Percentiles rank a stretch among this genome's conserved stretches.
Conservation (phyloP, 1,140 invertebrate genomes). For the Colletes latitarsis region DNA sequence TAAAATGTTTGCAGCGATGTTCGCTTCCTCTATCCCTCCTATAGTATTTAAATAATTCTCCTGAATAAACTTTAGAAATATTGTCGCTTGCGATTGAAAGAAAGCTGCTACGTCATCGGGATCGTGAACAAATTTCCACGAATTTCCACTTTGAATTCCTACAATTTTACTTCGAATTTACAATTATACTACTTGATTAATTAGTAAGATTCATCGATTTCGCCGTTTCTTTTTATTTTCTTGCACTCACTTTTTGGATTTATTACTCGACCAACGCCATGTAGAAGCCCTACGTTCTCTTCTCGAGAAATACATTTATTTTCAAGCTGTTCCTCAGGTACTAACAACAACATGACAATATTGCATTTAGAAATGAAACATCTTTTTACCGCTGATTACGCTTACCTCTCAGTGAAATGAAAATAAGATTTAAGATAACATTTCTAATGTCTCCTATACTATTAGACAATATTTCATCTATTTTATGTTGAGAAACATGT, state of each 20-base stretch:
- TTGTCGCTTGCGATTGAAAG: slow-evolving; percentile 84
- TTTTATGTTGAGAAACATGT: slow-evolving; percentile 80
- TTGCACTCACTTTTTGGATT: slow-evolving; percentile 86
- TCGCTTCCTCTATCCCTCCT: slow-evolving; percentile 82
- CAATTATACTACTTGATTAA: slow-evolving; percentile 12
- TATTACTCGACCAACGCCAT: slow-evolving; percentile 88
- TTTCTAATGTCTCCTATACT: slow-evolving; percentile 87
- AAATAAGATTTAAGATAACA: slow-evolving; percentile 87
- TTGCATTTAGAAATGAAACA: slow-evolving; percentile 10
- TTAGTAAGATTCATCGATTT: slow-evolving; percentile 1
- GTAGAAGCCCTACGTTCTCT: slow-evolving; percentile 86
- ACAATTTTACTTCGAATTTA: slow-evolving; percentile 1
- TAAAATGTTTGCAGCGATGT: slow-evolving; percentile 82
- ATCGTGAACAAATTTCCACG: slow-evolving; percentile 82
- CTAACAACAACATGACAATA: slow-evolving; percentile 32
- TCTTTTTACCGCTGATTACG: slow-evolving; percentile 15
- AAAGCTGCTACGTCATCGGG: slow-evolving; percentile 85
- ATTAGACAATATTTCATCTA: slow-evolving; percentile 86
- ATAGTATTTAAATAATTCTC: slow-evolving; percentile 89
- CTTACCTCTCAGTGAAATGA: slow-evolving; percentile 85
- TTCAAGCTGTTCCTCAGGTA: slow-evolving; percentile 39
- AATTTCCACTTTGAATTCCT: slow-evolving; percentile 44
- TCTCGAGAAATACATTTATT: slow-evolving; percentile 81
- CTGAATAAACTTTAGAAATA: slow-evolving; percentile 86
- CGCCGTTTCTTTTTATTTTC: neutral